phyloP scores from a whole-genome alignment of 2,113 vertebrate genomes.

The Callorhinus ursinus region DNA sequence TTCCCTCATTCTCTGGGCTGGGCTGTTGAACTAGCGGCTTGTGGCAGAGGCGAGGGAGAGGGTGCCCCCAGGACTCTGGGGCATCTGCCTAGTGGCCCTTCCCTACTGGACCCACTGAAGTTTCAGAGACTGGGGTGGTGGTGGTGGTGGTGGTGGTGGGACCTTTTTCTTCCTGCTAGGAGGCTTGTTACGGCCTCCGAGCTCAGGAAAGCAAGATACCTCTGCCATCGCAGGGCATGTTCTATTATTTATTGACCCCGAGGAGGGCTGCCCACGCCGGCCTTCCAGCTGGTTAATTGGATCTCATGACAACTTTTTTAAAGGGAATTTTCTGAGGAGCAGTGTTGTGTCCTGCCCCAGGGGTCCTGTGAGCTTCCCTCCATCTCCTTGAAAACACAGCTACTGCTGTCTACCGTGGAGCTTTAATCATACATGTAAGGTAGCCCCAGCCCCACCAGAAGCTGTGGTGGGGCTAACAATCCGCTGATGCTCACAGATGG shows the following conservation, averaged over 20 bases:
- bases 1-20: neutral
- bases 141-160: neutral
- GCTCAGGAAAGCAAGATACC: neutral
- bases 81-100: neutral
- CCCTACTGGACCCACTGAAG: neutral
- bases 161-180: neutral
- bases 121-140: neutral
- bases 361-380: conserved; percentile 71
- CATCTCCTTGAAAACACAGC: conserved; percentile 57
- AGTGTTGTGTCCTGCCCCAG: conserved; percentile 72
- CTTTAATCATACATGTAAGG: conserved; percentile 67
- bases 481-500: neutral
- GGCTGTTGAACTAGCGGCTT: neutral
- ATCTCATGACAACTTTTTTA: conserved; percentile 76
- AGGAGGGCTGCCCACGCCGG: conserved; percentile 68
- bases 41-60: neutral
- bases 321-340: conserved; percentile 67
- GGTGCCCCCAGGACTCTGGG: neutral
- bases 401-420: conserved; percentile 2
- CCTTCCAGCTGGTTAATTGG: conserved; percentile 78
- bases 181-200: conserved; percentile 29
- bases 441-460: conserved; percentile 1
- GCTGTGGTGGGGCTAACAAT: neutral
- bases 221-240: conserved; percentile 41
- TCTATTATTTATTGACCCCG: conserved; percentile 77